phyloP scores from a whole-genome alignment of 2,888 invertebrate genomes.

The Rhagium mordax region DNA sequence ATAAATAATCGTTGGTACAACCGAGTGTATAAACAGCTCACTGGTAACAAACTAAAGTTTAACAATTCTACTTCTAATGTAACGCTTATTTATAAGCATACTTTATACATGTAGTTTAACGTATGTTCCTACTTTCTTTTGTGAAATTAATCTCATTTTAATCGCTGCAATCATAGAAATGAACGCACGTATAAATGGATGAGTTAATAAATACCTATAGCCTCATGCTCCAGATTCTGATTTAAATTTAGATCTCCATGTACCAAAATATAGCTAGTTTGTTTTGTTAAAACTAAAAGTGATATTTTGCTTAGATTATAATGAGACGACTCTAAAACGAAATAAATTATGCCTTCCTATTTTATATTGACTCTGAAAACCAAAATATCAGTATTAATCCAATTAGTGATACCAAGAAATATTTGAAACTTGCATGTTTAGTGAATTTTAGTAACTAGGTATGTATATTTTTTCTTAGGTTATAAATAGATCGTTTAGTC shows the following conservation, averaged over 20 bases:
- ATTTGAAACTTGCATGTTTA: conserved; percentile 8
- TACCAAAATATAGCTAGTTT: conserved; percentile 11
- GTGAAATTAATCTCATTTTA: conserved; percentile 6
- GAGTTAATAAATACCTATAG: not conserved
- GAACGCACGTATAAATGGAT: not conserved
- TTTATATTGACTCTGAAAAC: not conserved
- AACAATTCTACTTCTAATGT: too few relatives aligned
- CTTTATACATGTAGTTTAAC: too few relatives aligned
- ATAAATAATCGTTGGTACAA: too few relatives aligned
- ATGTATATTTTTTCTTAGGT: conserved; percentile 26
- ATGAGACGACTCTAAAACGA: not conserved
- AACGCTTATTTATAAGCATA: not conserved
- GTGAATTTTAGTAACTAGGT: conserved; percentile 27
- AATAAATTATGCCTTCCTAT: not conserved
- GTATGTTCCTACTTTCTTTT: too few relatives aligned
- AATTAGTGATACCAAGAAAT: not conserved
- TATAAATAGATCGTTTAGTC: conserved; percentile 41
- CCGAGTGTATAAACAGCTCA: too few relatives aligned
- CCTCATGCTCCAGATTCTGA: conserved; percentile 12
- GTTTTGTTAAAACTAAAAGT: not conserved
- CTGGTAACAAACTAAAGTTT: too few relatives aligned
- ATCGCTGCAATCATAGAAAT: not conserved
- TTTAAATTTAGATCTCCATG: conserved; percentile 12
- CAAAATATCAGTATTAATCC: conserved; percentile 2
- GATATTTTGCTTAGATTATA: not conserved